Base-by-base conservation (phyloP, 2,797 vertebrate species). In the Trichosurus vulpecula region DNA sequence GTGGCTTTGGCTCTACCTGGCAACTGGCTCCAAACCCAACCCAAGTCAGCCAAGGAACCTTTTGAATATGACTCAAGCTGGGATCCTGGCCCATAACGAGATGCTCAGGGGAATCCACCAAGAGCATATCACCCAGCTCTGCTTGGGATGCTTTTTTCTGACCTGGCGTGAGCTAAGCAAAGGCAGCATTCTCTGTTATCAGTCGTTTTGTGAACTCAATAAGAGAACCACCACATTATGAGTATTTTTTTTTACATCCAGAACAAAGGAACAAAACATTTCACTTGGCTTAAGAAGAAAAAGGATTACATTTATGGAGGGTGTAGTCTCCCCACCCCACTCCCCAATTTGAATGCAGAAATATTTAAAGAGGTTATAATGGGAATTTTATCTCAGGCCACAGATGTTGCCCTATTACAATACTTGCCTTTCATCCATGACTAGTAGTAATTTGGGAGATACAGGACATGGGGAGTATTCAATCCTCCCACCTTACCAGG, bases 361-460 rank as follows among this genome's bases (percentile, higher is more conserved):
- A 96, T 96, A 94, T 91, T 16, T 97, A 93, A 47, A 97, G 95
- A 96, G 91, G 66, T 97, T 52, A 52, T 98, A 98, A 98, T 95
- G 94, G 93, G 92, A 98, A 91, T 98, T 98, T 98, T 98, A 98
- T 98, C 95, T 98, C 93, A 13, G 95, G 94, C 94, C 96, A 98
- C 96, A 98, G 95, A 97, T 95, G 93, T 58, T 94, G 56, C 61
- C 31, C 91, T 97, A 12, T 74, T 95, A 96, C 92, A 98, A 97
- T 96, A 41, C 74, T 96, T 98, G 97, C 90, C 93, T 95, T 97
- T 97, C 95, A 94, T 93, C 93, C 94, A 93, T 56, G 58, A 97
- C 94, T 92, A 92, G 74, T 87, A 81, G 74, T 51, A 87, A 87
- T 87, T 87, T 87, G 22, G 74, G 25, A 87, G 74, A 87, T 87